Evolutionary conservation across 2,797 vertebrate genomes (phyloP), one percentile per base, ranked within the genome.

Genomic region (Arrhamphus sclerolepis): DNA sequence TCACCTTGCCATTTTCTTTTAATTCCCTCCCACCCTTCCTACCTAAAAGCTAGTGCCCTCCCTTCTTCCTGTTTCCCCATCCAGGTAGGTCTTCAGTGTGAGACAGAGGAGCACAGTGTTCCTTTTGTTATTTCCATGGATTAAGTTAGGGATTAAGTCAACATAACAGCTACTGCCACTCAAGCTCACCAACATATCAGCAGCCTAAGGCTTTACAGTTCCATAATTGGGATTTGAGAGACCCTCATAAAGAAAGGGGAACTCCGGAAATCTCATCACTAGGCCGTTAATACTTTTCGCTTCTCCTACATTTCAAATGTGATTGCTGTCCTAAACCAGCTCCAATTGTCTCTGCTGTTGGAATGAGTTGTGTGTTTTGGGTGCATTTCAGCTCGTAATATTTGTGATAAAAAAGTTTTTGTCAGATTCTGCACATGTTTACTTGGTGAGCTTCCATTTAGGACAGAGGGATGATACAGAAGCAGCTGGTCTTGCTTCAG

Each of bases 41-140:
- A 69, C 43, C 26, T 20, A 34, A 1, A 22, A 54, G 38, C 39
- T 48, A n/a, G 7, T 38, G 3, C 28, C 34, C 21, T 58, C 47
- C 40, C 56, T 20, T 52, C 73, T 22, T 28, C 63, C 50, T 39
- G 46, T 42, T 52, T 56, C 50, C 70, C 43, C 38, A 5, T 84
- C 80, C 80, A 86, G 83, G 81, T 88, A 82, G 72, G 77, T 72
- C 62, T 70, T 46, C 40, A 48, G 73, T 76, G 75, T 83, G 82
- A 87, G 81, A 81, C 62, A 46, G 75, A 81, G 69, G 83, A 88
- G 72, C 85, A 85, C 80, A 83, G 65, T 78, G 83, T 88, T 86
- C 83, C 69, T 26, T 82, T 85, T 81, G 84, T 87, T 83, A 72
- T 82, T 85, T 84, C 74, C 82, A 78, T 79, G 66, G 66, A 72